Evolutionary conservation across 2,113 vertebrate genomes (phyloP).

Genomic region (Nyctereutes procyonoides): DNA sequence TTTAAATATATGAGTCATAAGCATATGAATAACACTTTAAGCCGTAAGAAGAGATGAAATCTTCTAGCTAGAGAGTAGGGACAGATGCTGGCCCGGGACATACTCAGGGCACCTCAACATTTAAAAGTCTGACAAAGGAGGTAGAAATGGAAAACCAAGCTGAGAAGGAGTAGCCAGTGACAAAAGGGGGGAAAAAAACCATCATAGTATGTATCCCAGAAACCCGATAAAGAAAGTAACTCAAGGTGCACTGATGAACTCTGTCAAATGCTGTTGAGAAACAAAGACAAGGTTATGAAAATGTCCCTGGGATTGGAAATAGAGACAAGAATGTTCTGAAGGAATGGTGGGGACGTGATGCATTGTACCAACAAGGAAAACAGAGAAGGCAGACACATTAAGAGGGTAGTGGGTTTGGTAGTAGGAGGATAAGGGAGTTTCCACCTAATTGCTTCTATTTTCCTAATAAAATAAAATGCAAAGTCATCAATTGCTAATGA

Average conservation of each 20-base stretch:
- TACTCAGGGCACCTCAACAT: neutral
- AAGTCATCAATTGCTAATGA: neutral
- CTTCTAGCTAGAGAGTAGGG: neutral
- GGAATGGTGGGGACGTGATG: neutral
- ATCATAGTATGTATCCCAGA: neutral
- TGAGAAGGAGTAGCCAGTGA: neutral
- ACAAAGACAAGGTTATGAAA: neutral
- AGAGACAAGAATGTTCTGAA: neutral
- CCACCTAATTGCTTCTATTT: neutral
- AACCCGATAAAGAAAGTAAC: neutral
- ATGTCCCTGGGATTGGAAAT: neutral
- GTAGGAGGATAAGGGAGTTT: neutral
- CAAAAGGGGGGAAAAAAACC: neutral
- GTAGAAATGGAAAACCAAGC: neutral
- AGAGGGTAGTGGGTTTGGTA: neutral
- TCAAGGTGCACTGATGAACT: neutral
- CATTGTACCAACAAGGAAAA: neutral
- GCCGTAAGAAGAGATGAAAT: neutral
- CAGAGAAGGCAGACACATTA: neutral
- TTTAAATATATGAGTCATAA: constrained; percentile 16
- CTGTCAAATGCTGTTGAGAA: neutral
- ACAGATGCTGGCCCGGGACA: neutral
- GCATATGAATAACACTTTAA: constrained; percentile 17
- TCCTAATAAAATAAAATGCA: constrained; percentile 28
- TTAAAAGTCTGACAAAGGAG: neutral